Conservation (phyloP, 2,888 invertebrate species). For the Eupithecia tripunctaria region DNA sequence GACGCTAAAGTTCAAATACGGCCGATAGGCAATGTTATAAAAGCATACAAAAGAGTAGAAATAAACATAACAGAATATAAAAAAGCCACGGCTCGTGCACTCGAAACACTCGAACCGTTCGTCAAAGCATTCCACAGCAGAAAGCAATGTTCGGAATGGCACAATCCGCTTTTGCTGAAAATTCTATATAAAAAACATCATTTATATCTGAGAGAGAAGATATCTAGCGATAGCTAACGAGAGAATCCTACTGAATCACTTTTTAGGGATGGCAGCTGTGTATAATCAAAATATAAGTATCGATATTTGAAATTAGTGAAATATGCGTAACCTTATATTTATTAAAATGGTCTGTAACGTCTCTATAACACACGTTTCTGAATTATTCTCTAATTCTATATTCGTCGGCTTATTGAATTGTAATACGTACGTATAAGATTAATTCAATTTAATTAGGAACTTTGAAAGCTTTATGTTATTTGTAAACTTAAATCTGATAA, state of each 20-base stretch:
- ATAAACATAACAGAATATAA: conserved; percentile 2
- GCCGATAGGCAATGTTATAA: conserved; percentile 25
- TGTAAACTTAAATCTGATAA: conserved; percentile 18
- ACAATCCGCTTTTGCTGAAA: conserved; percentile 30
- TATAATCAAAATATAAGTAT: conserved; percentile 16
- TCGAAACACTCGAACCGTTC: conserved; percentile 23
- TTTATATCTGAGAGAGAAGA: background rate
- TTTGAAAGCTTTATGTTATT: background rate
- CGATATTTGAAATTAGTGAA: background rate
- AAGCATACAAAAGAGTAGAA: conserved; percentile 12
- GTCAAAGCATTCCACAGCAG: conserved; percentile 26
- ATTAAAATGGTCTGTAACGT: background rate
- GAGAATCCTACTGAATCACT: conserved; percentile 18
- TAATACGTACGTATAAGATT: too few species aligned
- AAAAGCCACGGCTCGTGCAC: conserved; percentile 7
- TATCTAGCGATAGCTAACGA: conserved; percentile 27
- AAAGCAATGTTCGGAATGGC: conserved; percentile 17
- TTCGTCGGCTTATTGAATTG: background rate
- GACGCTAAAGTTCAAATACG: conserved; percentile 24
- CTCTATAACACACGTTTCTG: too few species aligned
- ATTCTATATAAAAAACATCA: conserved; percentile 25
- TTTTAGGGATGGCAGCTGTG: conserved; percentile 13
- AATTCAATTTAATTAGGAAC: background rate
- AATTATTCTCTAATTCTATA: background rate
- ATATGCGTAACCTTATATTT: background rate